Evolutionary conservation across 1,140 invertebrate species (phyloP).

Genomic region (Dreissena polymorpha): DNA sequence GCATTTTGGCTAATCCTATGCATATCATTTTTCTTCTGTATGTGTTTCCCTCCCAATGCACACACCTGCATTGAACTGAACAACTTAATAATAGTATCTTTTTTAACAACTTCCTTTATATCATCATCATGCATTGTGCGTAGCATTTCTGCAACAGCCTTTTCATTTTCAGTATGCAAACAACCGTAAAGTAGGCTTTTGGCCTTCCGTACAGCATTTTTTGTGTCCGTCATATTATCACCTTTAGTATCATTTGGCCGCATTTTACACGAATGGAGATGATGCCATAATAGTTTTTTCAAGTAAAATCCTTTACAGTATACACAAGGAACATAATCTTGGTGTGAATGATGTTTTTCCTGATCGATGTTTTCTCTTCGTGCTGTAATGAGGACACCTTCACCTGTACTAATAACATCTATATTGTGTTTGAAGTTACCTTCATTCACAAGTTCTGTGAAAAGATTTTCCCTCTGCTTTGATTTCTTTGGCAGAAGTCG

Average conservation of each 20-base stretch:
- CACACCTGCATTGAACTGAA: conserved; percentile 21
- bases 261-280: conserved; percentile 29
- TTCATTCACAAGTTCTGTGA: conserved; percentile 41
- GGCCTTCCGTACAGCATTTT: conserved; percentile 12
- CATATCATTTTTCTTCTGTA: conserved; percentile 39
- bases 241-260: background rate
- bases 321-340: conserved; percentile 47
- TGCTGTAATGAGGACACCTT: conserved; percentile 44
- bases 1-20: conserved; percentile 31
- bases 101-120: conserved; percentile 19
- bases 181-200: conserved; percentile 20
- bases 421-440: conserved; percentile 49
- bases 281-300: conserved; percentile 38
- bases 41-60: conserved; percentile 21
- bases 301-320: conserved; percentile 44
- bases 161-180: conserved; percentile 16
- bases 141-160: conserved; percentile 7
- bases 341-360: conserved; percentile 6
- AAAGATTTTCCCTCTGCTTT: conserved; percentile 31
- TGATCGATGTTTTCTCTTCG: conserved; percentile 19
- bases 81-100: conserved; percentile 33
- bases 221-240: background rate
- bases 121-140: conserved; percentile 24
- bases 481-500: conserved; percentile 46
- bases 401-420: conserved; percentile 41